Evolutionary conservation across 2,797 vertebrate species (phyloP).

Genomic region (Meriones psammophilus): DNA sequence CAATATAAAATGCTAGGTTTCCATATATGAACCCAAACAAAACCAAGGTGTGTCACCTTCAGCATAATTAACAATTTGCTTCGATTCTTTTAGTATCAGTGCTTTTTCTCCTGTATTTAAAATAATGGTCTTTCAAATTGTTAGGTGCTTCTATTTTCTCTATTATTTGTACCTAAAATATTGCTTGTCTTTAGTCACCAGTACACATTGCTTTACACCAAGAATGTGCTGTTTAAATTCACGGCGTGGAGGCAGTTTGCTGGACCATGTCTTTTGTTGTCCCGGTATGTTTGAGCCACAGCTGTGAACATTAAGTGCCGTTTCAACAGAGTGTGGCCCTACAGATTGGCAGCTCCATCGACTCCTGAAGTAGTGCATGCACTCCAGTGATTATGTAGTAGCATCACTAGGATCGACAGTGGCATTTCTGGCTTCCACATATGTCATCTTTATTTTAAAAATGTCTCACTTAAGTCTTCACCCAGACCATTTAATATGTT

Average conservation of each 20-base stretch:
- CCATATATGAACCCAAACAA: constrained; percentile 23
- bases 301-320: neutral
- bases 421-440: constrained; percentile 45
- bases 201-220: neutral
- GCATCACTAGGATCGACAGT: neutral
- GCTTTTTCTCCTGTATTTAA: neutral
- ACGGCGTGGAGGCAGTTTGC: neutral
- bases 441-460: constrained; percentile 53
- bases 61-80: neutral
- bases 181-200: constrained; percentile 25
- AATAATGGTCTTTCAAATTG: constrained; percentile 28
- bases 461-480: constrained; percentile 30
- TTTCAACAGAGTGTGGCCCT: neutral
- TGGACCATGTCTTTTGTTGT: neutral
- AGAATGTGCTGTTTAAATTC: constrained; percentile 16
- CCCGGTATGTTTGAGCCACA: neutral
- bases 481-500: constrained; percentile 25
- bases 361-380: neutral
- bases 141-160: neutral
- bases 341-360: neutral
- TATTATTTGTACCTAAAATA: constrained; percentile 24
- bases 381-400: neutral
- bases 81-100: neutral
- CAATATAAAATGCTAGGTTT: neutral
- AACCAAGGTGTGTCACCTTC: neutral